These are phyloP conservation scores for Esperia sulphurella DNA, from an alignment of 2,888 invertebrate genomes.

Conservation along the genomic window DNA sequence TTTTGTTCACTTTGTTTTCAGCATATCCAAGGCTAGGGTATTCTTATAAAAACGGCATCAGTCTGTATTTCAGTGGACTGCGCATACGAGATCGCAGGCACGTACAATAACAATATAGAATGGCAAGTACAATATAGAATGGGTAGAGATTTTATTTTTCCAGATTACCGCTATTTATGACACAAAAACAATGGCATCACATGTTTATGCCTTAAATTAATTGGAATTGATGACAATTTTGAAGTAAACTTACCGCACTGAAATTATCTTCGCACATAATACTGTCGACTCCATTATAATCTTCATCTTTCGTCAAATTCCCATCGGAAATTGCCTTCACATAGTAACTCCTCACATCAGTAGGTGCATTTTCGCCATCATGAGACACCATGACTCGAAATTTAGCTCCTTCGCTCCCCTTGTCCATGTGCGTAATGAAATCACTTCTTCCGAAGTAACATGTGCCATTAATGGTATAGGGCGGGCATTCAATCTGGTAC, in stretches of 20 bases:
- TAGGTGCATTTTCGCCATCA: constrained; percentile 39
- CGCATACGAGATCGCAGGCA: too few species aligned
- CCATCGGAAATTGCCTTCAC: constrained; percentile 47
- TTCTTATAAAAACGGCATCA: too few species aligned
- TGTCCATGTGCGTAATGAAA: constrained; percentile 44
- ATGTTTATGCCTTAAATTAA: too few species aligned
- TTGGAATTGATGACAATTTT: too few species aligned
- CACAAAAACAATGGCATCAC: too few species aligned
- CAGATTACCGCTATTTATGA: too few species aligned
- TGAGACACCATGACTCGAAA: constrained; percentile 54
- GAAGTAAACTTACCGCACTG: constrained; percentile 12
- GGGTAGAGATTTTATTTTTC: too few species aligned
- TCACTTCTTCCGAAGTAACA: constrained; percentile 55
- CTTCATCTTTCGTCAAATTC: constrained; percentile 40
- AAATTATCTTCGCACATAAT: constrained; percentile 56
- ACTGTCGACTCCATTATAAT: constrained; percentile 44
- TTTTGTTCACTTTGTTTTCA: too few species aligned
- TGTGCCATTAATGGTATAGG: constrained; percentile 53
- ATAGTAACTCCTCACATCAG: constrained; percentile 48
- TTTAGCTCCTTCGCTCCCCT: constrained; percentile 29
- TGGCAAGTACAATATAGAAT: too few species aligned
- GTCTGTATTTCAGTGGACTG: too few species aligned
- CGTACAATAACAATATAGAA: too few species aligned
- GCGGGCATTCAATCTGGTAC: constrained; percentile 56
- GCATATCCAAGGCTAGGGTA: too few species aligned